A percentile compares a stretch with the other conserved stretches of the same genome.
Conservation (phyloP, 1,140 invertebrate genomes). For the Listronotus oregonensis region DNA sequence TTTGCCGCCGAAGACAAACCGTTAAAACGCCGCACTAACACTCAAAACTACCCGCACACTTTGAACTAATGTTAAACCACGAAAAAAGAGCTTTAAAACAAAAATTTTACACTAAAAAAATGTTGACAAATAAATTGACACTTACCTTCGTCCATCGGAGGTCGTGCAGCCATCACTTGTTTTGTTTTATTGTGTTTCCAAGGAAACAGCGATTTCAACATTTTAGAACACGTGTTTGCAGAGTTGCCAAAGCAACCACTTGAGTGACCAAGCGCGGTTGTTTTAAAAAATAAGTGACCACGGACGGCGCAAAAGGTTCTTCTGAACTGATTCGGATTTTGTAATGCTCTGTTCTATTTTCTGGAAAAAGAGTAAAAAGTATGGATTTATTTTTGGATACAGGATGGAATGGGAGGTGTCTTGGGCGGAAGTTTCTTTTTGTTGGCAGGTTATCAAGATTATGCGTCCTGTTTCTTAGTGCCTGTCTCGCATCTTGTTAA, state of each 20-base stretch:
- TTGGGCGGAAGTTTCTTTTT: conserved; percentile 30
- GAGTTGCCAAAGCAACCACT: conserved; percentile 16
- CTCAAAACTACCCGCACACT: background rate
- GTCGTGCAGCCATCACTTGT: conserved; percentile 47
- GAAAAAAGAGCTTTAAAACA: conserved; percentile 5
- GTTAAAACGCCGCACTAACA: background rate
- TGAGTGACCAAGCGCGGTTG: conserved; percentile 10
- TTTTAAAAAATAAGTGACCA: background rate
- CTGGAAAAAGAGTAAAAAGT: conserved; percentile 5
- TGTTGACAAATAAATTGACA: conserved; percentile 34
- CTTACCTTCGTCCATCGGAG: conserved; percentile 50
- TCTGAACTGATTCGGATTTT: background rate
- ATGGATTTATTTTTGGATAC: conserved; percentile 24
- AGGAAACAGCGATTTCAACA: conserved; percentile 52
- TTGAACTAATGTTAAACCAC: background rate
- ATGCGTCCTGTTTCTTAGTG: conserved; percentile 9
- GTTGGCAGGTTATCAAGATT: conserved; percentile 26
- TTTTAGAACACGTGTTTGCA: conserved; percentile 41
- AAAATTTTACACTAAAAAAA: conserved; percentile 13
- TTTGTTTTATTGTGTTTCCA: conserved; percentile 55
- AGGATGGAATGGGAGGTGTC: conserved; percentile 16
- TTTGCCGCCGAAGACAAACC: conserved; percentile 2
- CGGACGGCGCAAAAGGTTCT: background rate
- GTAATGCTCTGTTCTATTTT: conserved; percentile 21
- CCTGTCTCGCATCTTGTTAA: conserved; percentile 10